Evolutionary conservation across 2,113 vertebrate genomes (phyloP), one percentile per base, ranked within the genome.

Genomic region (Ranitomeya variabilis): DNA sequence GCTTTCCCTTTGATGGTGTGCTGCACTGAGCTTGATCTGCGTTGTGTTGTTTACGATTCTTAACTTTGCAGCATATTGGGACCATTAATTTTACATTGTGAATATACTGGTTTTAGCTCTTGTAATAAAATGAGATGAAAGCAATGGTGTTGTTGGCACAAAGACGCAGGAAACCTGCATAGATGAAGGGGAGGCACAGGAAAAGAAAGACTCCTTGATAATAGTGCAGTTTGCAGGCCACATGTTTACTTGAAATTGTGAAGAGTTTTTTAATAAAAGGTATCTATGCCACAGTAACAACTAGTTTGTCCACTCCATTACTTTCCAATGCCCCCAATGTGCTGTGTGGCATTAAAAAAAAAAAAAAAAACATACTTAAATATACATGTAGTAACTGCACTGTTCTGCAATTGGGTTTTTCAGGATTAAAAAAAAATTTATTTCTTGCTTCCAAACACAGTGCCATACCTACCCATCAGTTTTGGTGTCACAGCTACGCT

Each of bases 41-140:
- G 69, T 16, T 82, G 11, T n/a, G 23, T 51, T 83, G 80, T 66
- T 21, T 52, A 45, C 45, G 16, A 1, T 67, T 59, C 74, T 0
- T 9, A 54, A 21, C 26, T 73, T 3, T 57, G 7, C 57, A 14
- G 21, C 60, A 57, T 79, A 55, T 80, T 87, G 86, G 13, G 77
- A 51, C 37, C 76, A 80, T 87, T 86, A 78, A 31, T 23, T 86
- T 77, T 52, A 62, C 73, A 14, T 78, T 21, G 57, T 77, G 78
- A 62, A 77, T 45, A 21, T 23, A 15, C 73, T 7, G 26, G 26
- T 80, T 62, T 62, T 15, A 52, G n/a, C 69, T 19, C 15, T 62
- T 67, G 62, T 87, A 67, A 79, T 87, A 87, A 87, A 87, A 67
- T 10, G 9, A 87, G 86, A 87, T 87, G 76, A 87, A 87, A 87